Conservation (phyloP, 1,140 invertebrate species). For the Sinella curviseta region DNA sequence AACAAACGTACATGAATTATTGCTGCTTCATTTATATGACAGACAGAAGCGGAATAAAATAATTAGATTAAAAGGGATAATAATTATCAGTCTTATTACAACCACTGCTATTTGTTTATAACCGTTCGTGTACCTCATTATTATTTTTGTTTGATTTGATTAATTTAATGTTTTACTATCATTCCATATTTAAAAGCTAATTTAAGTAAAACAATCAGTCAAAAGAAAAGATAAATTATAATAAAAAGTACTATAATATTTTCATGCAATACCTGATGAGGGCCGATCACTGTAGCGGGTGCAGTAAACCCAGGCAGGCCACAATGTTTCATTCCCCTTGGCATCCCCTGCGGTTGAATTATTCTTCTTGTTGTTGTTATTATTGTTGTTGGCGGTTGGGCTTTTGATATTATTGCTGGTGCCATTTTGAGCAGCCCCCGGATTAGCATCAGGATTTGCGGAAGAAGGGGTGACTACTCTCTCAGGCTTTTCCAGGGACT, state of each 20-base stretch:
- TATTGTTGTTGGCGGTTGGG: background rate
- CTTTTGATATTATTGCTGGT: background rate
- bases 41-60: background rate
- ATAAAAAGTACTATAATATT: background rate
- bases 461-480: background rate
- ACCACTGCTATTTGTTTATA: too few species aligned
- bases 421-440: constrained; percentile 1
- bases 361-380: background rate
- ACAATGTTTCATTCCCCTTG: constrained; percentile 14
- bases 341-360: background rate
- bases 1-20: background rate
- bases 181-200: background rate
- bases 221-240: background rate
- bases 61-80: background rate
- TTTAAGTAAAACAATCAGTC: background rate
- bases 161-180: background rate
- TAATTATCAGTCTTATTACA: too few species aligned
- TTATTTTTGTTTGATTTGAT: background rate
- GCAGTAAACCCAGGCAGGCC: constrained; percentile 98
- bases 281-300: constrained; percentile 95
- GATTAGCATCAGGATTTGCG: background rate
- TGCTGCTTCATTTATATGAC: background rate
- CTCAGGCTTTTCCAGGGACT: background rate
- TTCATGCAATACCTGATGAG: constrained; percentile 77
- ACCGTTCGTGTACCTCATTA: background rate